These are phyloP conservation scores for human DNA, from an alignment of 2,113 vertebrate species.

Conservation along the genomic window DNA sequence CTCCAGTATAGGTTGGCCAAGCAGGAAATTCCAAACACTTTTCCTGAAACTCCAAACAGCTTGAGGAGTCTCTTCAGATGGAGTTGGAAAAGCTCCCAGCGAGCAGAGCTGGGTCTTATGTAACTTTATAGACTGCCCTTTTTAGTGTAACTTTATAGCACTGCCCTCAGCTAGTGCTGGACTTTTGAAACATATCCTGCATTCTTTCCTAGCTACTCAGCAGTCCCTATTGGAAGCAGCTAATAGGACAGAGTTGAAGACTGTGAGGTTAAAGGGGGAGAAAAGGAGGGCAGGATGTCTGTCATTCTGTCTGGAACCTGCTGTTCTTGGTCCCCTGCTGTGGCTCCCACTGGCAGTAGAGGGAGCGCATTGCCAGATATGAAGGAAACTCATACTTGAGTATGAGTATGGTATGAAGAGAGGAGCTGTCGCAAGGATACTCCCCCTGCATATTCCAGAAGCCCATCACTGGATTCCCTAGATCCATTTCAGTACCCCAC, in stretches of 20 bases:
- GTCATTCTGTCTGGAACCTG: not conserved
- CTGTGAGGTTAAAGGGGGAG: not conserved
- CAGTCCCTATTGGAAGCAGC: constrained; percentile 16
- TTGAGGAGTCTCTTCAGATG: constrained; percentile 57
- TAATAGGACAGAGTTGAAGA: not conserved
- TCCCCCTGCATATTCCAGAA: not conserved
- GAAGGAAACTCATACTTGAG: no score
- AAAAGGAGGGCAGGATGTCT: not conserved
- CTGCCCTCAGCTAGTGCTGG: not conserved
- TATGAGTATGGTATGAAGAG: not conserved
- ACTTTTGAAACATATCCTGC: constrained; percentile 55
- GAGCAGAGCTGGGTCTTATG: constrained; percentile 44
- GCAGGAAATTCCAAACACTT: constrained; percentile 65
- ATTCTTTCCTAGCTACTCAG: constrained; percentile 73
- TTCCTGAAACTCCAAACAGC: constrained; percentile 64
- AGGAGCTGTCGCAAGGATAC: not conserved
- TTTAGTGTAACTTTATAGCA: not conserved
- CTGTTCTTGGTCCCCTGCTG: constrained; percentile 1
- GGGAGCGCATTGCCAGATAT: not conserved
- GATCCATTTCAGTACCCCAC: not conserved
- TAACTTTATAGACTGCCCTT: constrained; percentile 67
- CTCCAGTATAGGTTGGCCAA: not conserved
- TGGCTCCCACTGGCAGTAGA: not conserved
- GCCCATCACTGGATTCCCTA: not conserved
- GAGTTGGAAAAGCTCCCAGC: constrained; percentile 50